These are phyloP conservation scores for Rhinolophus ferrumequinum DNA, from an alignment of 2,113 vertebrate species.

Conservation along the genomic window DNA sequence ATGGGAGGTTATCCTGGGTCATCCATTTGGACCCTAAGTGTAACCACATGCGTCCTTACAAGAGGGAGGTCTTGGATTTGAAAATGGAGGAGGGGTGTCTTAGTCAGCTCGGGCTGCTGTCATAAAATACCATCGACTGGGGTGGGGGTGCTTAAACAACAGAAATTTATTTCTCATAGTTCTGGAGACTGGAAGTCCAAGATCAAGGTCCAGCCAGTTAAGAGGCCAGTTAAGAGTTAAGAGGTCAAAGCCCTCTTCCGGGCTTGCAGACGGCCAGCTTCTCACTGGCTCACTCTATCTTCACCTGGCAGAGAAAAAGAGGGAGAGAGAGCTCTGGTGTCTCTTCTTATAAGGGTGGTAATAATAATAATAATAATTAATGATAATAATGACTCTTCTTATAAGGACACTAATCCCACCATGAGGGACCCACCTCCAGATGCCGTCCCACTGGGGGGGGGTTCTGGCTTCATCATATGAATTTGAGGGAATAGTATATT, in stretches of 20 bases:
- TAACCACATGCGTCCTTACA: neutral
- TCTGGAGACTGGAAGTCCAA: neutral
- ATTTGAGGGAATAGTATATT: no score
- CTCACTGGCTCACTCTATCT: neutral
- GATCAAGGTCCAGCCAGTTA: accelerated
- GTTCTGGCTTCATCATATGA: neutral
- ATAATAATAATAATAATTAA: no score
- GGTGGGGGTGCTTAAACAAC: neutral
- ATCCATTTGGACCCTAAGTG: neutral
- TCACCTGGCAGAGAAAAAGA: neutral
- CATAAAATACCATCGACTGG: accelerated
- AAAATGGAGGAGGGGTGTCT: neutral
- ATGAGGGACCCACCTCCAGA: neutral
- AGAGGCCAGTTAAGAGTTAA: no score
- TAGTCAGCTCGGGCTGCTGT: accelerated
- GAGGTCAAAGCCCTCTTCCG: neutral
- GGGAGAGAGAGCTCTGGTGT: accelerated
- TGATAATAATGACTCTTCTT: neutral
- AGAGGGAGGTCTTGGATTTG: neutral
- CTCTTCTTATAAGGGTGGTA: neutral
- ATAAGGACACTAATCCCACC: neutral
- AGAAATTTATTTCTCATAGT: neutral
- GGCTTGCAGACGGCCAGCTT: neutral
- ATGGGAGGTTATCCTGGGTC: neutral
- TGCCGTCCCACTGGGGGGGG: neutral